These are phyloP conservation scores for Polypedilum vanderplanki DNA, from an alignment of 1,140 invertebrate species.

Conservation along the genomic window DNA sequence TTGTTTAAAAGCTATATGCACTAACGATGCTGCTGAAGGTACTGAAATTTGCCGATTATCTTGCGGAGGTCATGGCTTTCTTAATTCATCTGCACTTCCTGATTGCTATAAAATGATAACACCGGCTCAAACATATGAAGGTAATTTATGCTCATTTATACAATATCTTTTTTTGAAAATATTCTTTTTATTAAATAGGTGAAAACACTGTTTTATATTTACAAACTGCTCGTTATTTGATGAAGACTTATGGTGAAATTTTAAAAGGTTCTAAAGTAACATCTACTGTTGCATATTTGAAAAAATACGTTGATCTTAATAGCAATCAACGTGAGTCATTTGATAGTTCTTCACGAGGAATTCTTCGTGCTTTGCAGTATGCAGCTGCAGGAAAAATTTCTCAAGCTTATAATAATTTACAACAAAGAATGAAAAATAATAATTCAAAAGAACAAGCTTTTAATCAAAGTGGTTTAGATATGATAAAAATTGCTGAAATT, in stretches of 20 bases:
- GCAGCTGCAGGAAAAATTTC: slow-evolving; percentile 69
- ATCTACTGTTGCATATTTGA: slow-evolving; percentile 61
- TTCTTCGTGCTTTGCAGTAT: slow-evolving; percentile 57
- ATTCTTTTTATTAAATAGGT: no score
- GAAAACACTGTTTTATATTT: slow-evolving; percentile 90
- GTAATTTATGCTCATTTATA: no score
- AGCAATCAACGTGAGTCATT: slow-evolving; percentile 46
- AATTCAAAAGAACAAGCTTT: slow-evolving; percentile 66
- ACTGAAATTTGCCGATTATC: slow-evolving; percentile 73
- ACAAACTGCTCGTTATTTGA: slow-evolving; percentile 75
- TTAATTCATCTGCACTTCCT: slow-evolving; percentile 78
- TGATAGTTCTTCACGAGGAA: slow-evolving; percentile 55
- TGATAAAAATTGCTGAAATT: slow-evolving; percentile 68
- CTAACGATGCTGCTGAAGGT: slow-evolving; percentile 60
- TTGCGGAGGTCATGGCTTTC: slow-evolving; percentile 92
- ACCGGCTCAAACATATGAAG: slow-evolving; percentile 88
- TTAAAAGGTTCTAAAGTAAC: slow-evolving; percentile 50
- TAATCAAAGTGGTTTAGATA: slow-evolving; percentile 73
- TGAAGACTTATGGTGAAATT: slow-evolving; percentile 64
- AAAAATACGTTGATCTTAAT: slow-evolving; percentile 40
- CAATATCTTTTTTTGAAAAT: no score
- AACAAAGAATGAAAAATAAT: slow-evolving; percentile 48
- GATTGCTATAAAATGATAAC: slow-evolving; percentile 71
- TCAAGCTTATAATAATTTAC: slow-evolving; percentile 57
- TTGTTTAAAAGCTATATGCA: slow-evolving; percentile 82